These are phyloP conservation scores for Therioaphis trifolii DNA, from an alignment of 2,888 invertebrate genomes.

Conservation along the genomic window DNA sequence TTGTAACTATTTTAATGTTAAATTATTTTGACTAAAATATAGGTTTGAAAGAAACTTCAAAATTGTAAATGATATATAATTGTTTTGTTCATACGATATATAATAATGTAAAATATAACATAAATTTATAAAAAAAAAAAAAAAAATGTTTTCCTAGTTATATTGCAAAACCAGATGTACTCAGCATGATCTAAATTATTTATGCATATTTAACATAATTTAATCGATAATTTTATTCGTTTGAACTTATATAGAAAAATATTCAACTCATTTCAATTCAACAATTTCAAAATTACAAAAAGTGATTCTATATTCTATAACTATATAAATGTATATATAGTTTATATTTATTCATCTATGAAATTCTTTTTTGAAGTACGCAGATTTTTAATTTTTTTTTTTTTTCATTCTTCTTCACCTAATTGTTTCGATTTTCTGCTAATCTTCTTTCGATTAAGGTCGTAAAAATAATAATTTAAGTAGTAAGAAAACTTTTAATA, in stretches of 20 bases:
- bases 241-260: constrained; percentile 6
- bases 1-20: no score
- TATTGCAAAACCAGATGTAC: neutral
- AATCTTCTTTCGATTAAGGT: neutral
- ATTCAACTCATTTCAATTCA: no score
- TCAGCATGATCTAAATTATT: constrained; percentile 16
- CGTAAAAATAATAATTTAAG: constrained; percentile 5
- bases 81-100: no score
- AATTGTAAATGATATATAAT: no score
- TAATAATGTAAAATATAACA: no score
- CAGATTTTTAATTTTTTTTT: neutral
- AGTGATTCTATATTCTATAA: neutral
- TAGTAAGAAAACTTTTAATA: constrained; percentile 16
- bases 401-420: neutral
- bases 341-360: neutral
- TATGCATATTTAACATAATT: constrained; percentile 2
- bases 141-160: neutral
- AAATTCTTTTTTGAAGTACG: neutral
- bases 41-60: neutral
- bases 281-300: neutral
- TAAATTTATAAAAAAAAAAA: neutral
- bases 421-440: constrained; percentile 10
- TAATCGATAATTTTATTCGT: constrained; percentile 9
- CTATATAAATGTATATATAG: neutral
- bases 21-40: no score